phyloP scores from a whole-genome alignment of 2,113 vertebrate species.

The Globicephala melas region DNA sequence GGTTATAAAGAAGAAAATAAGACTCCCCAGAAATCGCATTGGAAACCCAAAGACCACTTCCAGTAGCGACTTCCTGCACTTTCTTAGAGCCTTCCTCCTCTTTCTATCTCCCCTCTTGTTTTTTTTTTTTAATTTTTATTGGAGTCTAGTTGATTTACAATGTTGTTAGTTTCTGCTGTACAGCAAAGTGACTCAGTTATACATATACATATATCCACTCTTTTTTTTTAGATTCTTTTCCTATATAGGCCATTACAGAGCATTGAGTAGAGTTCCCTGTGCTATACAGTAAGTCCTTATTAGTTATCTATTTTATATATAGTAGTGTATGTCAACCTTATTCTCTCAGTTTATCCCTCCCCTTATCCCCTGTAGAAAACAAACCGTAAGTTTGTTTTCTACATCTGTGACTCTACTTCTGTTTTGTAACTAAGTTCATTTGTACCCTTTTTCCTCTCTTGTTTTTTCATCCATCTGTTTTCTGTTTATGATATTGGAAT shows the following conservation, averaged over 20 bases:
- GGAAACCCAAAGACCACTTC: not conserved
- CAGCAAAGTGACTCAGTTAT: not conserved
- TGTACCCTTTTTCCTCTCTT: not conserved
- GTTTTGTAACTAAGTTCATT: not conserved
- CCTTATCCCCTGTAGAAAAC: not conserved
- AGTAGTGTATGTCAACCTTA: not conserved
- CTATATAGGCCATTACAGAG: not conserved
- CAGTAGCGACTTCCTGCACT: rapidly evolving
- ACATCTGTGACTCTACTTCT: not conserved
- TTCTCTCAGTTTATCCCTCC: not conserved
- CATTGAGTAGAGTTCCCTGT: not conserved
- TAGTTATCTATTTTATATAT: not conserved
- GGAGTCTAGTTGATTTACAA: too few species aligned
- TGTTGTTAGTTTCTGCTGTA: not conserved
- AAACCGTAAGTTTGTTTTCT: not conserved
- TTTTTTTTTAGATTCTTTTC: not conserved
- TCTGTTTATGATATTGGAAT: not conserved
- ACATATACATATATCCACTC: not conserved
- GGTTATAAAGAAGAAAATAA: not conserved
- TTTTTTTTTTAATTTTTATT: too few species aligned
- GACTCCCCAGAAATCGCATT: rapidly evolving
- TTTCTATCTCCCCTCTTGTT: not conserved
- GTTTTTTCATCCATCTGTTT: not conserved
- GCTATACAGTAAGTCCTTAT: not conserved
- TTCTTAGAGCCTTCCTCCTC: rapidly evolving